Evolutionary conservation across 2,113 vertebrate species (phyloP), one percentile per base, ranked within the genome.

Genomic region (Dermatemys mawii): DNA sequence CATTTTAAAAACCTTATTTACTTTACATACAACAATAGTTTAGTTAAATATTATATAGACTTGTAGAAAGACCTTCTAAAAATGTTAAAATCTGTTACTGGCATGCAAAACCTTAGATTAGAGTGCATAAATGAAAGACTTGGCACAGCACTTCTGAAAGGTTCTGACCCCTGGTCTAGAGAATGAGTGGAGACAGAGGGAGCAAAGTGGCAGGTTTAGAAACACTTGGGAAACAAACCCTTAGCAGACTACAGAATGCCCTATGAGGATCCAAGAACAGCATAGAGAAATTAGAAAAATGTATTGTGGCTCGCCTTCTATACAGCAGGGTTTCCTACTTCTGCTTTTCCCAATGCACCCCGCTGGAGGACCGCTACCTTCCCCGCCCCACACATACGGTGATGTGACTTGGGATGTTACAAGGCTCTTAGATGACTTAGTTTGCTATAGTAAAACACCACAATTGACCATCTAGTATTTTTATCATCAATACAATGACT

Each of bases 401-500:
- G 17, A 51, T 51, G 11, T 57, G 38, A 70, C 19, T 70, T 19
- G n/a, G 35, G n/a, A 70, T 70, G 63, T 21, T 63, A 32, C 55
- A 63, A 35, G 32, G 57, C 32, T 63, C 57, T 35, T 29, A 29
- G 55, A 57, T 57, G 26, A 57, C 27, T 57, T 19, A 90, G 86
- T 83, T 24, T 92, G 55, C 46, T 50, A 63, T 46, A 88, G 44
- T 46, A 60, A 49, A 46, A 51, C 73, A 83, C 60, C 0, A 0
- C 7, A 60, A 57, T 48, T 83, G 29, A 89, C 6, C 11, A 24
- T 24, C 12, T 14, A 2, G 0, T 5, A 83, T 57, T 1, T 44
- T 93, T 91, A 80, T 11, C 35, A 87, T 84, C 84, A 91, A 95
- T 94, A 83, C 4, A 51, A 5, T n/a, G 73, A 32, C 46, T 93